Base-by-base conservation (phyloP, 2,113 vertebrate species). In the Sebastes fasciatus region DNA sequence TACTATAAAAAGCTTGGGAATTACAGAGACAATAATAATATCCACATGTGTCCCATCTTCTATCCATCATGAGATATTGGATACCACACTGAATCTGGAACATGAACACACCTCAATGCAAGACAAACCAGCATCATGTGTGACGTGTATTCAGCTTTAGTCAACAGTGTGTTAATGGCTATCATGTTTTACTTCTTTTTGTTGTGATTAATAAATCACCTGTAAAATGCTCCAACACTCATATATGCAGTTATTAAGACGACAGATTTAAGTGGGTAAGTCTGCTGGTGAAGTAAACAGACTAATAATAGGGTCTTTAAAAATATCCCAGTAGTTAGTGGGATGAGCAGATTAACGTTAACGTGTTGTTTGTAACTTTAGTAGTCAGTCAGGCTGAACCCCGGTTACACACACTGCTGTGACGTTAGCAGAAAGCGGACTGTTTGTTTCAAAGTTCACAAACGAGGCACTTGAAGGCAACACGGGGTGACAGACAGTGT, bases 231-330 rank as follows among this genome's bases (percentile, higher is more conserved):
- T 34, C 1, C 21, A 2, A 55, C 40, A 17, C 13, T 26, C 3
- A 2, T 19, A 51, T 34, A 16, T n/a, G 4, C 4, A 7, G 11
- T 19, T 57, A 43, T 9, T 17, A 17, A 19, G 10, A 14, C 11
- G 65, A 60, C 49, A 57, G 21, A 68, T 70, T 69, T 71, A 46
- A 10, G 6, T 16, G 13, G 60, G 62, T 65, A 75, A 69, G 54
- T 69, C 66, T 57, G 46, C 65, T 48, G 74, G 67, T 67, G 73
- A 86, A 80, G 12, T 70, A 68, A 81, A 51, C 72, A 43, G 21
- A 78, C 92, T 91, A 90, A 87, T 86, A 91, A 90, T 93, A 93
- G 90, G 23, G 5, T 5, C 66, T 86, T 79, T 88, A 92, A 88
- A 93, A 90, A 92, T 90, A 94, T 42, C 89, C 48, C 14, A 43